Evolutionary conservation across 2,888 invertebrate genomes (phyloP).

Genomic region (Ditylenchus weischeri): DNA sequence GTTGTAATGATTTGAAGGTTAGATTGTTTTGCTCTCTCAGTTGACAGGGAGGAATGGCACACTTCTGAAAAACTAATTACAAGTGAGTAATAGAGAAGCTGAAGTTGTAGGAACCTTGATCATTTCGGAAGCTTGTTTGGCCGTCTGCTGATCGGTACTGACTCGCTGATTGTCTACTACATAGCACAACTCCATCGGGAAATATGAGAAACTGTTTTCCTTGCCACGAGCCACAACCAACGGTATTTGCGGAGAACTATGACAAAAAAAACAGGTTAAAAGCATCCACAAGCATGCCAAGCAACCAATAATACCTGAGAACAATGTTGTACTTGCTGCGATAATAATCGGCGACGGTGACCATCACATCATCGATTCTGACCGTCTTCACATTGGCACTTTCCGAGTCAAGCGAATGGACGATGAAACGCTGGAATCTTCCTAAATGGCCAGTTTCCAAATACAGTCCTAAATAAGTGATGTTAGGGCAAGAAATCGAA

Average conservation of each 20-base stretch:
- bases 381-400: slow-evolving; percentile 13
- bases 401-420: slow-evolving; percentile 14
- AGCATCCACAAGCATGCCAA: too few species aligned
- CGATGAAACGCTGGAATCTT: slow-evolving; percentile 18
- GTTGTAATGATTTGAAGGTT: slow-evolving; percentile 13
- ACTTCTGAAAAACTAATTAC: slow-evolving; percentile 18
- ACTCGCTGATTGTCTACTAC: slow-evolving; percentile 27
- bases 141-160: slow-evolving; percentile 18
- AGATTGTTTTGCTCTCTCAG: slow-evolving; percentile 17
- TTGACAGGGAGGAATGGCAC: slow-evolving; percentile 18
- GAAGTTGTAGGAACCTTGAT: slow-evolving; percentile 14
- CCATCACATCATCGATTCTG: background rate
- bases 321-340: slow-evolving; percentile 12
- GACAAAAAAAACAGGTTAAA: background rate
- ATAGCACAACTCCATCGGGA: slow-evolving; percentile 22
- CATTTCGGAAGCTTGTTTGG: slow-evolving; percentile 13
- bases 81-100: background rate
- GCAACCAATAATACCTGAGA: slow-evolving; percentile 4
- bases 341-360: slow-evolving; percentile 16
- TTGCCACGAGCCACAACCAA: slow-evolving; percentile 3
- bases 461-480: slow-evolving; percentile 16
- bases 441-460: slow-evolving; percentile 18
- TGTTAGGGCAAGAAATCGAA: background rate
- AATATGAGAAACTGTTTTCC: slow-evolving; percentile 8
- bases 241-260: slow-evolving; percentile 2